Evolutionary conservation across 2,113 vertebrate species (phyloP), one percentile per base, ranked within the genome.

Genomic region (Myocastor coypus): DNA sequence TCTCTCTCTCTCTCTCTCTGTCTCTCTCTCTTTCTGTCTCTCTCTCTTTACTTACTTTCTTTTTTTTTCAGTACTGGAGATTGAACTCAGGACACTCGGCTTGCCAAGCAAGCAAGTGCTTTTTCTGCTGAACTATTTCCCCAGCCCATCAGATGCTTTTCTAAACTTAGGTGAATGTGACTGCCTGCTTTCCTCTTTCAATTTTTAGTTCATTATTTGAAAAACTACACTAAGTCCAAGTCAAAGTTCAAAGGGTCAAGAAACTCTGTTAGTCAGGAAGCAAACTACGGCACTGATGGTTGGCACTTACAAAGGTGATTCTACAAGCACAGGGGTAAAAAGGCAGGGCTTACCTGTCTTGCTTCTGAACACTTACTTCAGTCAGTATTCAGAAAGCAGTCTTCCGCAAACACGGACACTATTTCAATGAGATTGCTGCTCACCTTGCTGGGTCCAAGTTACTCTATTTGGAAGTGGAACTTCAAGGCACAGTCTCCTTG

Each of bases 401-500:
- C 34, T 26, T 30, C 90, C 80, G 32, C 61, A 94, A 84, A 32
- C 13, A 92, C 0, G 40, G 63, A 86, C 59, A 40, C 34, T 78
- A 5, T 55, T 66, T 73, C 59, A 19, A 78, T 68, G 52, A 92
- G 93, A 28, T 26, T 52, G 16, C 40, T 87, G 55, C 57, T 85
- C 75, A 50, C 68, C 84, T 95, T 81, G 89, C 30, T 42, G 40
- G 26, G 12, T 52, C 68, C 68, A 20, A 89, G 66, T 91, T 30
- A 22, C 61, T 63, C 37, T 92, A 37, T 81, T 80, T 82, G 59
- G n/a, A 89, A 66, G 11, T 30, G 64, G 89, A 71, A 63, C 86
- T 93, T 95, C 92, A 88, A 98, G 66, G 89, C 96, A 83, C 30
- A 11, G 26, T 80, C 89, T 86, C 63, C 96, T 95, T 83, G 59